Percentiles rank a stretch among this genome's conserved stretches.
Evolutionary conservation across 2,113 vertebrate species (phyloP).

Genomic region (Craseonycteris thonglongyai): DNA sequence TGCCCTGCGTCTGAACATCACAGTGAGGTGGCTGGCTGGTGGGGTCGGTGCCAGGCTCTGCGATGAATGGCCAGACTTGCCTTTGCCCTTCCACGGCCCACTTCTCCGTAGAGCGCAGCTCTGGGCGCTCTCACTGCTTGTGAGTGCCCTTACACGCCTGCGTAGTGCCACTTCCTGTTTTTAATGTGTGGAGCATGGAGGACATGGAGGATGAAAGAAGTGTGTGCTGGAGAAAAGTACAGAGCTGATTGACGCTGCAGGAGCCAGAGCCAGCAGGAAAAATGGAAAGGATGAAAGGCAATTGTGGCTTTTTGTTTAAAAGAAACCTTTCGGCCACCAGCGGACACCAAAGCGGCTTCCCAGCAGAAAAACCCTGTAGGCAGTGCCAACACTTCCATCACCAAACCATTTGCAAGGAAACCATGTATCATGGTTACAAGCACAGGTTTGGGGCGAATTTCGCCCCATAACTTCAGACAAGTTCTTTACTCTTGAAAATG

Average conservation of each 20-base stretch:
- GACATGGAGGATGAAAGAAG: neutral
- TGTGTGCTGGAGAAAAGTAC: neutral
- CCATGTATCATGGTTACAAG: neutral
- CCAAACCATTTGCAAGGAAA: neutral
- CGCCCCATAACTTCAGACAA: neutral
- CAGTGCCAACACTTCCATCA: neutral
- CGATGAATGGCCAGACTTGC: neutral
- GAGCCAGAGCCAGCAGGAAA: neutral
- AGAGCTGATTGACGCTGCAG: neutral
- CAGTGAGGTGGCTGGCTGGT: rapidly evolving
- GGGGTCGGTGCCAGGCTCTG: neutral
- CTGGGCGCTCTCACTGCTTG: rapidly evolving
- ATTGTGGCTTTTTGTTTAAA: neutral
- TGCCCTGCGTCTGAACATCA: neutral
- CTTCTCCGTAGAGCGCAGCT: neutral
- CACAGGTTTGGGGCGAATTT: neutral
- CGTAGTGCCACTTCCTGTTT: neutral
- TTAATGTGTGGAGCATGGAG: neutral
- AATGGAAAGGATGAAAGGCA: neutral
- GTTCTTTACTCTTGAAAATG: neutral
- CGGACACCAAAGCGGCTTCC: neutral
- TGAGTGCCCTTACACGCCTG: neutral
- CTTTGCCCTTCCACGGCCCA: neutral
- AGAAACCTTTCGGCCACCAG: neutral
- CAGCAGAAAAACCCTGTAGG: neutral